Evolutionary conservation across 2,113 vertebrate genomes (phyloP).

Genomic region (Lathamus discolor): DNA sequence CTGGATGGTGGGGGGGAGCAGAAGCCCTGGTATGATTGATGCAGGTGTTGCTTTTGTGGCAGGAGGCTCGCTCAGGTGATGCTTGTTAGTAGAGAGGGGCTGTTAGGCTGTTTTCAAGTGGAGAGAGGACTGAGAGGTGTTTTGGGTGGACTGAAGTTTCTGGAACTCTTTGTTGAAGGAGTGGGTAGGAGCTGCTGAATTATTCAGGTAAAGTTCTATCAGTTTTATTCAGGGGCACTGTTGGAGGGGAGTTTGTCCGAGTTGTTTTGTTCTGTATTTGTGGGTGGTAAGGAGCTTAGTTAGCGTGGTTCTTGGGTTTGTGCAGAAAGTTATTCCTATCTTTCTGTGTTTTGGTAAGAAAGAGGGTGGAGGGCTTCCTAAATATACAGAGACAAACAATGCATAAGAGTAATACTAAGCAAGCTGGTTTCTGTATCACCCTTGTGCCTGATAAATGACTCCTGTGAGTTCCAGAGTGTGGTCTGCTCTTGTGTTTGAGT

Average conservation of each 20-base stretch:
- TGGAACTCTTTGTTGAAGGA: background rate
- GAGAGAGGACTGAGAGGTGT: background rate
- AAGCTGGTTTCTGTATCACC: background rate
- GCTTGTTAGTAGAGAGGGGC: background rate
- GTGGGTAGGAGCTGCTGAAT: background rate
- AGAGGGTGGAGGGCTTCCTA: rapidly evolving
- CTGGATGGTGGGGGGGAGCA: background rate
- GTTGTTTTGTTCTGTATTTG: background rate
- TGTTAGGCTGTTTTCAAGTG: background rate
- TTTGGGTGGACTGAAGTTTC: background rate
- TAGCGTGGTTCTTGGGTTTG: background rate
- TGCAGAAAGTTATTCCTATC: background rate
- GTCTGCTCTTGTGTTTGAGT: background rate
- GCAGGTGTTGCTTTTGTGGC: background rate
- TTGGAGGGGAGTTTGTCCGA: background rate
- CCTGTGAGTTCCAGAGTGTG: rapidly evolving
- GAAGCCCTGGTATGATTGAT: background rate
- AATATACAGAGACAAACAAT: rapidly evolving
- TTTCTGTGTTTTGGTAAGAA: background rate
- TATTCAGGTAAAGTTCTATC: background rate
- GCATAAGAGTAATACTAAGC: rapidly evolving
- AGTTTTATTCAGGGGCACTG: rapidly evolving
- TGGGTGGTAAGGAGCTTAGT: background rate
- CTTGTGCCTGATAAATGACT: background rate
- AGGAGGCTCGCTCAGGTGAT: background rate